A percentile compares a stretch with the other conserved stretches of the same genome.
These are phyloP conservation scores for Phalacrocorax aristotelis DNA, from an alignment of 2,113 vertebrate genomes.

Conservation along the genomic window DNA sequence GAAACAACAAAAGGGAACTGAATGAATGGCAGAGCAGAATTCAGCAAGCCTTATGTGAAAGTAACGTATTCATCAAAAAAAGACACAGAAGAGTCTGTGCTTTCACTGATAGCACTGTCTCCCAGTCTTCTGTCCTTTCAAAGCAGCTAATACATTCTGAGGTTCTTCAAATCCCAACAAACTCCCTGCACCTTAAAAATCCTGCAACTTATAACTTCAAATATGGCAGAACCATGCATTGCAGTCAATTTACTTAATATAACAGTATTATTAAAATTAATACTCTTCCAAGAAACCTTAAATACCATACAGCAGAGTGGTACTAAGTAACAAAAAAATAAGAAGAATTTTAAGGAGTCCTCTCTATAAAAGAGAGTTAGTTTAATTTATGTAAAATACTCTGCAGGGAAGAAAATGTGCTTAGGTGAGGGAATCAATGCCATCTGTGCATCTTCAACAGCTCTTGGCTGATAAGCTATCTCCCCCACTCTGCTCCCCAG, in stretches of 20 bases:
- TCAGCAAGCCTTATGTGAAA: background rate
- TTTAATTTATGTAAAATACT: background rate
- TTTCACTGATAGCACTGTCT: background rate
- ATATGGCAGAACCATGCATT: background rate
- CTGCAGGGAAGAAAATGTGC: background rate
- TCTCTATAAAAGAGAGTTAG: background rate
- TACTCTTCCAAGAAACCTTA: background rate
- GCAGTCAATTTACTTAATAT: background rate
- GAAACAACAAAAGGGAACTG: background rate
- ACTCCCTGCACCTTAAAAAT: background rate
- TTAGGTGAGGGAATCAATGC: constrained; percentile 3
- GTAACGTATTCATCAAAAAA: background rate
- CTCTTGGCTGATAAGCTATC: background rate
- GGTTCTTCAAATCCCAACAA: background rate
- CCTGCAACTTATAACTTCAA: background rate
- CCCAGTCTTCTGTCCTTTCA: background rate
- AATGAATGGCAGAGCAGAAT: background rate
- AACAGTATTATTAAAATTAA: background rate
- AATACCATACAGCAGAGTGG: background rate
- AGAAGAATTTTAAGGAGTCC: background rate
- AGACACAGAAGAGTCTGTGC: background rate
- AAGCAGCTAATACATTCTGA: background rate
- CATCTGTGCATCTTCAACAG: constrained; percentile 27
- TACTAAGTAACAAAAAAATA: background rate
- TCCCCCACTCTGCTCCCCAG: background rate